Percentiles rank a stretch among this genome's conserved stretches.
Conservation (phyloP, 2,113 vertebrate genomes). For the Kobus ellipsiprymnus region DNA sequence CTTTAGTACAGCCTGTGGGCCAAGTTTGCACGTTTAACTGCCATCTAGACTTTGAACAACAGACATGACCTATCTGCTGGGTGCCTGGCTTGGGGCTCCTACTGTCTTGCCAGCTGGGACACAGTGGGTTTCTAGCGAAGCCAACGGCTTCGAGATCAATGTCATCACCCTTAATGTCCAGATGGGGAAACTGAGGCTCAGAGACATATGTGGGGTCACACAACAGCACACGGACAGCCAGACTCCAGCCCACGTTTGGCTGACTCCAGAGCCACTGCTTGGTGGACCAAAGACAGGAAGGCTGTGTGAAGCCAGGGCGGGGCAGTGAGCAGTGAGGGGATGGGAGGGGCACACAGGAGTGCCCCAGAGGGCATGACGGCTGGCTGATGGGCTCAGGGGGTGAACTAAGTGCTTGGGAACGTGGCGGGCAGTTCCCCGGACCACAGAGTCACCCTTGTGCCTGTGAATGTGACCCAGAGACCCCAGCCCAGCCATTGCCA, state of each 20-base stretch:
- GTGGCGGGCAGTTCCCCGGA: fast-evolving
- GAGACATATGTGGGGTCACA: background rate
- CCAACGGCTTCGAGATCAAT: background rate
- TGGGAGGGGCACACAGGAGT: background rate
- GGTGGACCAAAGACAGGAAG: background rate
- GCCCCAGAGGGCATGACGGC: fast-evolving
- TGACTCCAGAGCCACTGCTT: background rate
- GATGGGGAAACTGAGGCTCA: background rate
- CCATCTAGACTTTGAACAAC: background rate
- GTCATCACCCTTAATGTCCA: background rate
- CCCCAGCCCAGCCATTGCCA: background rate
- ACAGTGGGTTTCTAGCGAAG: background rate
- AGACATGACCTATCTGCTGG: background rate
- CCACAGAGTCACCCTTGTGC: background rate
- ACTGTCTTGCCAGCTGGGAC: background rate
- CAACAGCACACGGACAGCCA: background rate
- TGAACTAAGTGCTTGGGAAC: background rate
- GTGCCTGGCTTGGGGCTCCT: background rate
- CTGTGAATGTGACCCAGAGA: background rate
- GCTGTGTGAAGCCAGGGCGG: background rate
- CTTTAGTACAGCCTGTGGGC: background rate
- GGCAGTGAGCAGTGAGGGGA: background rate
- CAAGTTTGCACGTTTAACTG: too few relatives aligned
- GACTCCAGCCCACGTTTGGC: background rate
- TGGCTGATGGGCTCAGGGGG: background rate